These are phyloP conservation scores for Diorhabda carinulata DNA, from an alignment of 1,140 invertebrate genomes.

Conservation along the genomic window DNA sequence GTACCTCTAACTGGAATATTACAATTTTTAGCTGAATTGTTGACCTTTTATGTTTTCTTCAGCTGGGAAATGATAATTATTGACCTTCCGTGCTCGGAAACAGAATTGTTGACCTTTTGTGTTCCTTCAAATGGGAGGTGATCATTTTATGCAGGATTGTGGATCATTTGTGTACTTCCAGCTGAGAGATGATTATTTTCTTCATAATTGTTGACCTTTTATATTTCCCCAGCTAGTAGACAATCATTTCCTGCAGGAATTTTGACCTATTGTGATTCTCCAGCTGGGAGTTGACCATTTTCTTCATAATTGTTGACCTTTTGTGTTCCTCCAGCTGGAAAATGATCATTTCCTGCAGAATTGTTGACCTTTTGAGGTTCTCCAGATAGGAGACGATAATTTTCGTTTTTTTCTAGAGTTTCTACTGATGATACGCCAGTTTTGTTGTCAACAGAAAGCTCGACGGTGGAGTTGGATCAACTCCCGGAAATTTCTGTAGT, in stretches of 20 bases:
- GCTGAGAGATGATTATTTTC: not conserved
- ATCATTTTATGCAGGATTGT: too few relatives aligned
- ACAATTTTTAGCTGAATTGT: too few relatives aligned
- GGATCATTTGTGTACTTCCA: too few relatives aligned
- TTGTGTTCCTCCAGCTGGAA: too few relatives aligned
- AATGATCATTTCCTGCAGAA: too few relatives aligned
- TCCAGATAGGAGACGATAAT: not conserved
- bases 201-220: not conserved
- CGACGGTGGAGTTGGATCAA: conserved; percentile 56
- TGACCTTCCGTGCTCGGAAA: too few relatives aligned
- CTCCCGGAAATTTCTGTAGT: conserved; percentile 29
- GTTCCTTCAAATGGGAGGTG: too few relatives aligned
- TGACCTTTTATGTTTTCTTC: not conserved
- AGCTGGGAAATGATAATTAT: not conserved
- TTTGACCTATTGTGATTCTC: not conserved
- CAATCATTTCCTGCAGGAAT: not conserved
- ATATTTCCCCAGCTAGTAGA: not conserved
- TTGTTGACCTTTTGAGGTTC: too few relatives aligned
- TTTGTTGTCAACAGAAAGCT: conserved; percentile 60
- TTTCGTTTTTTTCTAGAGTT: conserved; percentile 24
- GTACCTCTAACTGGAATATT: too few relatives aligned
- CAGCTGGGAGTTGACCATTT: not conserved
- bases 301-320: not conserved
- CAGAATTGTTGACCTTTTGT: too few relatives aligned
- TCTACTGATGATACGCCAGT: conserved; percentile 48